Conservation (phyloP, 2,888 invertebrate genomes). For the Diaphora mendica region DNA sequence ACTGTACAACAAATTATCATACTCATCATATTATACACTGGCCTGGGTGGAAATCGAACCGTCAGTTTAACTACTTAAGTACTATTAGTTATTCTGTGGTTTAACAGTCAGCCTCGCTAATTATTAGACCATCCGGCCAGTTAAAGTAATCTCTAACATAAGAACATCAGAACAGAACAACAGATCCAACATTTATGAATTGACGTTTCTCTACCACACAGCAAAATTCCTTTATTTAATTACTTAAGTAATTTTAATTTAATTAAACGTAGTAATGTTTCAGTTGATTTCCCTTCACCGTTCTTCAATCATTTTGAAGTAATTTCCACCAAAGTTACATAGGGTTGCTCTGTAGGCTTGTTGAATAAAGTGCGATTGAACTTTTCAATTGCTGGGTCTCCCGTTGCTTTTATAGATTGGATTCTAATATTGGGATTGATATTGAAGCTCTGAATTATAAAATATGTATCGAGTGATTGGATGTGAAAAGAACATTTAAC, state of each 20-base stretch:
- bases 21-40: too few species aligned
- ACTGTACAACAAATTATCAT: too few species aligned
- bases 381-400: conserved; percentile 5
- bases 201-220: too few species aligned
- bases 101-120: too few species aligned
- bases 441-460: conserved; percentile 21
- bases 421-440: conserved; percentile 12
- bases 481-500: conserved; percentile 10
- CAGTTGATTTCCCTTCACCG: not conserved
- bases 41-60: too few species aligned
- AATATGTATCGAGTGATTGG: conserved; percentile 17
- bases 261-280: not conserved
- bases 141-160: too few species aligned
- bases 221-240: not conserved
- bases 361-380: conserved; percentile 11
- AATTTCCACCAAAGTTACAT: not conserved
- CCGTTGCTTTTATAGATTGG: conserved; percentile 14
- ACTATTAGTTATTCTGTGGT: too few species aligned
- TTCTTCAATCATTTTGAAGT: not conserved
- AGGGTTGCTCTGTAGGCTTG: not conserved
- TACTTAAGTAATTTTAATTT: not conserved
- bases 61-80: too few species aligned
- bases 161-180: too few species aligned
- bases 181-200: too few species aligned
- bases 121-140: too few species aligned